A percentile compares a stretch with the other conserved stretches of the same genome.
Evolutionary conservation across 2,113 vertebrate genomes (phyloP).

Genomic region (Pontoporia blainvillei): DNA sequence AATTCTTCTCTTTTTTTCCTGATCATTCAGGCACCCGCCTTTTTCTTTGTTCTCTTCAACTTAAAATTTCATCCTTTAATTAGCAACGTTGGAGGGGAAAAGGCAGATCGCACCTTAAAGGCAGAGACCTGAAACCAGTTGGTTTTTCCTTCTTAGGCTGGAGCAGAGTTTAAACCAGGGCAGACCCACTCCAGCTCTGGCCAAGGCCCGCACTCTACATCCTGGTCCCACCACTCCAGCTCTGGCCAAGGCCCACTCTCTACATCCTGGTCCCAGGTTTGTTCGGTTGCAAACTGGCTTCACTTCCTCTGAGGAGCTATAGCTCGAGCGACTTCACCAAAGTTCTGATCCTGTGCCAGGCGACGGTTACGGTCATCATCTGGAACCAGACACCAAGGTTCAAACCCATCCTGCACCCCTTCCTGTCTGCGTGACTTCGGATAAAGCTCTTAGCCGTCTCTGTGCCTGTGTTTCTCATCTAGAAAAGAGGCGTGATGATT

Average conservation of each 20-base stretch:
- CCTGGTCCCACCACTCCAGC: neutral
- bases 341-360: neutral
- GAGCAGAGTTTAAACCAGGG: neutral
- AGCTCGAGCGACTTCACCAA: neutral
- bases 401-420: neutral
- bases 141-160: neutral
- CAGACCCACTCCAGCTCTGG: neutral
- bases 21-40: neutral
- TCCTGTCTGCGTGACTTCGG: too few relatives aligned
- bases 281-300: neutral
- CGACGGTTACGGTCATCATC: accelerated
- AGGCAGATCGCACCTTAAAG: neutral
- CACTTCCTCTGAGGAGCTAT: neutral
- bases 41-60: neutral
- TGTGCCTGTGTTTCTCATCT: neutral
- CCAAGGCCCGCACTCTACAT: neutral
- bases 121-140: neutral
- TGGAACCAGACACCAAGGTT: neutral
- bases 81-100: neutral
- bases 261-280: neutral
- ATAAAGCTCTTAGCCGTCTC: neutral
- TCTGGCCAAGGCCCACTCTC: neutral
- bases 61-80: neutral
- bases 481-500: neutral
- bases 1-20: neutral